Percentiles rank a stretch among this genome's conserved stretches.
Evolutionary conservation across 2,797 vertebrate genomes (phyloP).

Genomic region (Rhinichthys osculus): DNA sequence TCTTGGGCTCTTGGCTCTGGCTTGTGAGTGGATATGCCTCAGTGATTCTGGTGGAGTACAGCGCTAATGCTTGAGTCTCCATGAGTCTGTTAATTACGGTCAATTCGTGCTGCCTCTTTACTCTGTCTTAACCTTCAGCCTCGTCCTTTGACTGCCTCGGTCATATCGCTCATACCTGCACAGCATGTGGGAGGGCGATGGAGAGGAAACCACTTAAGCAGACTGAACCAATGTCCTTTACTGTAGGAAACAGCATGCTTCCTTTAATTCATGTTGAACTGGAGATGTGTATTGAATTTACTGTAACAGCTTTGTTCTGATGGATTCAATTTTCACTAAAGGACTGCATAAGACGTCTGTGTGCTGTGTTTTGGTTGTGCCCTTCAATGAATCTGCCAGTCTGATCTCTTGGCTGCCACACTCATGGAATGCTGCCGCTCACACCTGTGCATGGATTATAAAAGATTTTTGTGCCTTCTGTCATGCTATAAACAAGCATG

Average conservation of each 20-base stretch:
- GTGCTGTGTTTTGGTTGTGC: constrained; percentile 50
- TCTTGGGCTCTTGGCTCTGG: constrained; percentile 27
- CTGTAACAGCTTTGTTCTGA: constrained; percentile 17
- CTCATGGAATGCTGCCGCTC: constrained; percentile 39
- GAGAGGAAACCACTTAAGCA: constrained; percentile 18
- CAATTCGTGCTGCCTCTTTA: constrained; percentile 39
- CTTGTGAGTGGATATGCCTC: constrained; percentile 20
- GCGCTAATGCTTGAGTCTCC: constrained; percentile 6
- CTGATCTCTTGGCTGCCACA: constrained; percentile 43
- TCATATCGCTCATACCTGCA: neutral
- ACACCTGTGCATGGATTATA: constrained; percentile 56
- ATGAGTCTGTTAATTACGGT: constrained; percentile 42
- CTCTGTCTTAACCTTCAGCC: constrained; percentile 50
- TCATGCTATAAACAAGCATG: constrained; percentile 37
- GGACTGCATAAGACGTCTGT: neutral
- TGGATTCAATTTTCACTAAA: neutral
- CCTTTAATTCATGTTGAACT: constrained; percentile 5
- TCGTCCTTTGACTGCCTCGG: constrained; percentile 23
- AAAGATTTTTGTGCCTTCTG: constrained; percentile 48
- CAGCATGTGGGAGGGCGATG: neutral
- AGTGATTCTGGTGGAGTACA: constrained; percentile 10
- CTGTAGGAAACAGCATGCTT: constrained; percentile 7
- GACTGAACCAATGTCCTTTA: neutral
- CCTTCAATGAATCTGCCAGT: constrained; percentile 33
- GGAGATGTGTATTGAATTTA: constrained; percentile 12